A percentile compares a stretch with the other conserved stretches of the same genome.
Evolutionary conservation across 2,113 vertebrate species (phyloP).

Genomic region (Mustela lutreola): DNA sequence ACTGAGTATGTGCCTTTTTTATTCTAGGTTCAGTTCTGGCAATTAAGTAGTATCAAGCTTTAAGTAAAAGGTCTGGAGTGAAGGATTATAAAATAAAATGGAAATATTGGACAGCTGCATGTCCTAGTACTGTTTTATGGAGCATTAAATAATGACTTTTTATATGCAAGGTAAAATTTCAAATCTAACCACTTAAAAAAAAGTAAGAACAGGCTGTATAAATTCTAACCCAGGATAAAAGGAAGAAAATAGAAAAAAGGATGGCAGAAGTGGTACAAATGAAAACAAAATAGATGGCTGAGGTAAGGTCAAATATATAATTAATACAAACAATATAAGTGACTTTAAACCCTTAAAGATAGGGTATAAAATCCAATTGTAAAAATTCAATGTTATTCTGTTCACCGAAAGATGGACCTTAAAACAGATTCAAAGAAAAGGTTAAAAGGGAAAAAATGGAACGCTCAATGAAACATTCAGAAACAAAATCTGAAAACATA

Average conservation of each 20-base stretch:
- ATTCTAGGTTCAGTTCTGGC: not conserved
- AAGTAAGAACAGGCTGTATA: not conserved
- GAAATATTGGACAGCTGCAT: not conserved
- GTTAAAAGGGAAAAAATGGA: not conserved
- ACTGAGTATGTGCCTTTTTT: not conserved
- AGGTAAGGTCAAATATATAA: not conserved
- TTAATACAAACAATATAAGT: not conserved
- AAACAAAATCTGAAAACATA: not conserved
- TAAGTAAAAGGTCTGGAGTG: not conserved
- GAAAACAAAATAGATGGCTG: not conserved
- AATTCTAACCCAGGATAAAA: not conserved
- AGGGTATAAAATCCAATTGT: not conserved
- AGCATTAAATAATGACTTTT: not conserved
- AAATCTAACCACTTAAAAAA: not conserved
- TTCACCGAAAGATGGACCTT: constrained; percentile 16
- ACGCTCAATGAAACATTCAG: not conserved
- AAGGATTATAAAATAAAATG: not conserved
- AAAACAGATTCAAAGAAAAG: constrained; percentile 40
- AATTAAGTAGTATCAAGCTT: not conserved
- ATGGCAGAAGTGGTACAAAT: not conserved
- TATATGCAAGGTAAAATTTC: not conserved
- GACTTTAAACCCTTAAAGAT: not conserved
- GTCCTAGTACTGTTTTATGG: not conserved
- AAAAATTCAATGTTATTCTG: not conserved
- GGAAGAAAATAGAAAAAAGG: not conserved